phyloP scores from a whole-genome alignment of 2,113 vertebrate species.

The Semnornis frantzii region DNA sequence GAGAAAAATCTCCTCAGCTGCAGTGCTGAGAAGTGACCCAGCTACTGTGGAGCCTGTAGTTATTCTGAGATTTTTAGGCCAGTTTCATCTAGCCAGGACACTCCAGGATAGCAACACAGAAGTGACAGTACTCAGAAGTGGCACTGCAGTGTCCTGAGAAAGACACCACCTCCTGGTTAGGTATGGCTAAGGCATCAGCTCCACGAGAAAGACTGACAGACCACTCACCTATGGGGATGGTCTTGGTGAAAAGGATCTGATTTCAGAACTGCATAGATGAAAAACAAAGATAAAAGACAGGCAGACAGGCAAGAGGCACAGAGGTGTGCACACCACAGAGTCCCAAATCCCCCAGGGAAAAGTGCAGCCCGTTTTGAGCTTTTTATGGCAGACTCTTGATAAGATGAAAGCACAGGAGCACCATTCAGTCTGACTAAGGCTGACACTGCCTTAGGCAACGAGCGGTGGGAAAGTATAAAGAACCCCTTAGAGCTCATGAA shows the following conservation, averaged over 20 bases:
- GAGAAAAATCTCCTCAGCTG: background rate
- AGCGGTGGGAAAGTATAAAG: background rate
- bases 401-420: background rate
- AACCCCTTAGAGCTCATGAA: background rate
- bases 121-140: background rate
- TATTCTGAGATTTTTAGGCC: background rate
- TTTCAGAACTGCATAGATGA: background rate
- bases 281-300: constrained; percentile 7
- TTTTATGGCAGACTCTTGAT: background rate
- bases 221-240: background rate
- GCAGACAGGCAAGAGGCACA: background rate
- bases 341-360: background rate
- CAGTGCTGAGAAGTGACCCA: background rate
- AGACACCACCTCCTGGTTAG: background rate
- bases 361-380: background rate
- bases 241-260: background rate
- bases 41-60: background rate
- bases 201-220: background rate
- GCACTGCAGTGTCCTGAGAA: background rate
- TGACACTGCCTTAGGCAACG: background rate
- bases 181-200: background rate
- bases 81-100: background rate
- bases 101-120: background rate
- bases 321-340: background rate
- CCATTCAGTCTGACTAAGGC: background rate